phyloP scores from a whole-genome alignment of 2,113 vertebrate species.

The Sarotherodon lohbergeri region DNA sequence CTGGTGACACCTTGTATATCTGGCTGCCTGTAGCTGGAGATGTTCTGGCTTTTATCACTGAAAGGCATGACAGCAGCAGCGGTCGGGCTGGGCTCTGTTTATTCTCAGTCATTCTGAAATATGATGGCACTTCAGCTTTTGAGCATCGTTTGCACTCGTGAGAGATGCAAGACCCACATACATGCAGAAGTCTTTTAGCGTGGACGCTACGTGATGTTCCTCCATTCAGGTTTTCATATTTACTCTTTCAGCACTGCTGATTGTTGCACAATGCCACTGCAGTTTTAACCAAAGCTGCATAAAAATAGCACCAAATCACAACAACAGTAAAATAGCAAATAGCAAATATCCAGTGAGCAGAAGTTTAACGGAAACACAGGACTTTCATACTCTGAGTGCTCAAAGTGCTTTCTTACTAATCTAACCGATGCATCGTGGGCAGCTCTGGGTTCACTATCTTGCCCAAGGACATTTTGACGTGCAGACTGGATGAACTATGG shows the following conservation, averaged over 20 bases:
- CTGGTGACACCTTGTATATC: constrained; percentile 21
- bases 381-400: rapidly evolving
- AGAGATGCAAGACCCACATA: background rate
- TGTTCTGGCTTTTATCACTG: constrained; percentile 36
- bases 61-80: background rate
- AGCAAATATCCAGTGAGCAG: background rate
- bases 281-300: background rate
- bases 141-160: background rate
- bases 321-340: background rate
- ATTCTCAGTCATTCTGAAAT: background rate
- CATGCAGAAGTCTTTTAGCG: background rate
- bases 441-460: no score
- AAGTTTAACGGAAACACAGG: background rate
- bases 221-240: background rate
- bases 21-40: background rate
- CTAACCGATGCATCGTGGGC: background rate
- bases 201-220: background rate
- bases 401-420: background rate
- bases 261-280: background rate
- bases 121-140: background rate
- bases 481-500: background rate
- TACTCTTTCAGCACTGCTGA: background rate
- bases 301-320: background rate
- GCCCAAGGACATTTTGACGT: no score
- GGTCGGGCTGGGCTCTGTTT: background rate